Conservation (phyloP, 2,113 vertebrate species). For the Bambusicola thoracicus region DNA sequence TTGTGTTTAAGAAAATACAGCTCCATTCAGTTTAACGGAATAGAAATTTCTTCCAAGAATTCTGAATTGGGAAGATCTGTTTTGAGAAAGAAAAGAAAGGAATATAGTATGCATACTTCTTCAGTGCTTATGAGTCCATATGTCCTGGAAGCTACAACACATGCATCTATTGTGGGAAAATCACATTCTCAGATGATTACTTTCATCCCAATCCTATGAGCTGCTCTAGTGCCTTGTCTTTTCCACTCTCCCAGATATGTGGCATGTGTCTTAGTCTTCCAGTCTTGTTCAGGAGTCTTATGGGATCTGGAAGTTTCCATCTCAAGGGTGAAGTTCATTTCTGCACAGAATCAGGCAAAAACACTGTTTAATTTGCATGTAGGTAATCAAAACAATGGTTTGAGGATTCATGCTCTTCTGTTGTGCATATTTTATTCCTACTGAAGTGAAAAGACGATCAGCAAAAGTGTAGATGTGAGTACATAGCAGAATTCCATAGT, state of each 20-base stretch:
- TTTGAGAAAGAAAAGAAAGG: not conserved
- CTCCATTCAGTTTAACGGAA: not conserved
- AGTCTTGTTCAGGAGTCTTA: not conserved
- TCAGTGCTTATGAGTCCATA: not conserved
- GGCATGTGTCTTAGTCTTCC: not conserved
- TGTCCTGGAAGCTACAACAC: not conserved
- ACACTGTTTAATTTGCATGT: not conserved
- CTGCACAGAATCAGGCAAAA: not conserved
- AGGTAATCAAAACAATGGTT: not conserved
- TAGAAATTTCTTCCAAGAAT: not conserved
- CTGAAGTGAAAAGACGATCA: not conserved
- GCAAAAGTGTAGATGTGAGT: not conserved
- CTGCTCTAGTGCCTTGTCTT: not conserved
- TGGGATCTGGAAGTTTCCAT: not conserved
- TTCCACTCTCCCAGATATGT: not conserved
- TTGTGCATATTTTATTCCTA: not conserved
- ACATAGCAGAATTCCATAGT: not conserved
- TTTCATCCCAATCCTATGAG: not conserved
- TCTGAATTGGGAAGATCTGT: not conserved
- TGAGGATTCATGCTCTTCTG: not conserved
- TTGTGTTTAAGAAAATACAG: not conserved
- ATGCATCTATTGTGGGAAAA: not conserved
- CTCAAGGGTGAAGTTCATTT: not conserved
- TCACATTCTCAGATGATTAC: not conserved
- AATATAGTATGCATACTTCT: rapidly evolving